A percentile compares a stretch with the other conserved stretches of the same genome.
phyloP scores from a whole-genome alignment of 2,888 invertebrate genomes.

The Busseola fusca region DNA sequence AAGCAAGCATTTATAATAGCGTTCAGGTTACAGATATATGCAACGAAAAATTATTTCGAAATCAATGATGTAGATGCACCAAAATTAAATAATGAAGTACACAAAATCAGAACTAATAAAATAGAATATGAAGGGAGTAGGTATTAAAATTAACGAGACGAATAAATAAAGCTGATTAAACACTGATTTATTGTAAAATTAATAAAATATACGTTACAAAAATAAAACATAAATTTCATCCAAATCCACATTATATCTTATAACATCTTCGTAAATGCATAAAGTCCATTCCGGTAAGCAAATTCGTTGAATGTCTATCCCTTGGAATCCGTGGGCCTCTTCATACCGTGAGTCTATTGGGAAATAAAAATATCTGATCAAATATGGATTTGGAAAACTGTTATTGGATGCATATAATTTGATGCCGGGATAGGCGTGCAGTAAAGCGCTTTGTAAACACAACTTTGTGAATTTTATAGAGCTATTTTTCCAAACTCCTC shows the following conservation, averaged over 20 bases:
- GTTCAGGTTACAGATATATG: neutral
- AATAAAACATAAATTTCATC: constrained; percentile 77
- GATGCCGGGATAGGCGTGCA: constrained; percentile 53
- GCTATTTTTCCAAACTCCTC: constrained; percentile 11
- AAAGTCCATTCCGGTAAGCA: constrained; percentile 72
- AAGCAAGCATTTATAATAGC: constrained; percentile 3
- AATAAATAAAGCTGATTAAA: constrained; percentile 75
- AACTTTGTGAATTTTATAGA: constrained; percentile 25
- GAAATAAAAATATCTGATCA: constrained; percentile 80
- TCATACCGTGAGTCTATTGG: constrained; percentile 88
- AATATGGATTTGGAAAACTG: constrained; percentile 84
- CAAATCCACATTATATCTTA: constrained; percentile 81
- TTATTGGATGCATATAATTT: constrained; percentile 49
- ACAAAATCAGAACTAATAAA: constrained; percentile 8
- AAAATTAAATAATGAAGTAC: constrained; percentile 4
- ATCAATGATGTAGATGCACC: neutral
- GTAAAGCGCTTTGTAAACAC: constrained; percentile 41
- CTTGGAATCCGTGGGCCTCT: constrained; percentile 73
- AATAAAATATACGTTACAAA: constrained; percentile 65
- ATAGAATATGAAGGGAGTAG: constrained; percentile 14
- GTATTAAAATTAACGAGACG: constrained; percentile 54
- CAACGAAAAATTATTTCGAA: constrained; percentile 25
- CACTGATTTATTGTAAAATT: constrained; percentile 78
- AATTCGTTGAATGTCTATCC: constrained; percentile 69
- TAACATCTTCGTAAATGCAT: constrained; percentile 82